Percentiles rank a stretch among this genome's conserved stretches.
These are phyloP conservation scores for Patella depressa DNA, from an alignment of 2,888 invertebrate genomes.

Conservation along the genomic window DNA sequence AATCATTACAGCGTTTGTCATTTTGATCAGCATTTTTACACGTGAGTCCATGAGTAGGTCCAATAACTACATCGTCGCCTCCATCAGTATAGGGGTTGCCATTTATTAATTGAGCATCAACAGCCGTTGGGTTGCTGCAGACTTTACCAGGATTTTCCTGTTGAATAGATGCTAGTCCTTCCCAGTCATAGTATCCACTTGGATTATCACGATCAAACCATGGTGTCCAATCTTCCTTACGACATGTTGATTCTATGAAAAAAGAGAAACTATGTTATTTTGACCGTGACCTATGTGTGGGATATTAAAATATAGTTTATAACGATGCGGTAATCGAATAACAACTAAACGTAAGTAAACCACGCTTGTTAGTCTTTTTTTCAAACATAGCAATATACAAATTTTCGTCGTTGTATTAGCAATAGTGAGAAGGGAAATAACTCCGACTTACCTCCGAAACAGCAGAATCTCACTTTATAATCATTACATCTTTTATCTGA, in stretches of 20 bases:
- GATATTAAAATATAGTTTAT: no score
- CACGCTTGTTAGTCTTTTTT: no score
- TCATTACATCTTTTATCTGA: background rate
- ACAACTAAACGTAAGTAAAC: no score
- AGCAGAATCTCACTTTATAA: background rate
- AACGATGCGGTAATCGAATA: no score
- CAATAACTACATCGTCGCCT: background rate
- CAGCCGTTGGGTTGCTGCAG: background rate
- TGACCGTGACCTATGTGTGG: no score
- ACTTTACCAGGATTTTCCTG: background rate
- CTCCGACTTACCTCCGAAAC: background rate
- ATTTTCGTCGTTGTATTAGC: no score
- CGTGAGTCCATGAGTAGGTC: background rate
- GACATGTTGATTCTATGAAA: no score
- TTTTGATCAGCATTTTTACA: background rate
- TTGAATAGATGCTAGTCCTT: background rate
- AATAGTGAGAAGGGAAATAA: no score
- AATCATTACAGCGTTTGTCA: background rate
- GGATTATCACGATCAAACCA: constrained; percentile 7
- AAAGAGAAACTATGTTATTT: no score
- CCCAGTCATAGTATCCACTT: background rate
- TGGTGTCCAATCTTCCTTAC: constrained; percentile 1
- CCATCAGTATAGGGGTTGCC: background rate
- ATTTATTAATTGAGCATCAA: background rate
- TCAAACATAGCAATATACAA: no score